Evolutionary conservation across 2,888 invertebrate species (phyloP), one percentile per base, ranked within the genome.

Genomic region (Drosophila birchii): DNA sequence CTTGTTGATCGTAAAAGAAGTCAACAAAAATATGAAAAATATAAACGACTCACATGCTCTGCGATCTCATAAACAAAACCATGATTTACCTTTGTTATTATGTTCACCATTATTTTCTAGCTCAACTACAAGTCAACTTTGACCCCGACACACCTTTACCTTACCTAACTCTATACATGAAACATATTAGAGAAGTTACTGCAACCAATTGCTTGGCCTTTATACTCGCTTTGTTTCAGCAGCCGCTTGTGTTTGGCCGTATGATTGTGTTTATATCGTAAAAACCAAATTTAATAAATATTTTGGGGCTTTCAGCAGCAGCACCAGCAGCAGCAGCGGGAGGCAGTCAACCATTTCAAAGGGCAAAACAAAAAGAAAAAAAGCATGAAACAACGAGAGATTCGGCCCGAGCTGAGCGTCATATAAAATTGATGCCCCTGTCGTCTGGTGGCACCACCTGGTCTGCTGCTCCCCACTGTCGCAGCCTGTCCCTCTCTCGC

Each of bases 261-360:
- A 54, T 74, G 36, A 67, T 60, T 75, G 76, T 66, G 57, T 51
- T 54, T 53, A 44, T 67, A 44, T 66, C 79, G 74, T 85, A 86
- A 86, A 85, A 86, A 74, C 39, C 55, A 78, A 81, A 81, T 83
- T 86, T 77, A 79, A 86, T 86, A 86, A 83, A 88, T 82, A 88
- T 79, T 79, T 79, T 62, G 74, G 67, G 66, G 66, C 59, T 79
- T 72, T 67, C 66, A 75, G 51, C 69, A 47, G 49, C 68, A 47
- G 47, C 23, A 36, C n/a, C n/a, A n/a, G 58, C 51, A 45, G 47
- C 66, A 44, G 51, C 29, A 39, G 58, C 58, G 41, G 55, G 43
- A 44, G 72, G 71, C 69, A 70, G 45, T 59, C 38, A 54, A 69
- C 70, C 68, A 68, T 68, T 69, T 56, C 59, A 68, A 68, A 68